Base-by-base conservation (phyloP, 2,797 vertebrate species). In the Sebastolobus altivelis region DNA sequence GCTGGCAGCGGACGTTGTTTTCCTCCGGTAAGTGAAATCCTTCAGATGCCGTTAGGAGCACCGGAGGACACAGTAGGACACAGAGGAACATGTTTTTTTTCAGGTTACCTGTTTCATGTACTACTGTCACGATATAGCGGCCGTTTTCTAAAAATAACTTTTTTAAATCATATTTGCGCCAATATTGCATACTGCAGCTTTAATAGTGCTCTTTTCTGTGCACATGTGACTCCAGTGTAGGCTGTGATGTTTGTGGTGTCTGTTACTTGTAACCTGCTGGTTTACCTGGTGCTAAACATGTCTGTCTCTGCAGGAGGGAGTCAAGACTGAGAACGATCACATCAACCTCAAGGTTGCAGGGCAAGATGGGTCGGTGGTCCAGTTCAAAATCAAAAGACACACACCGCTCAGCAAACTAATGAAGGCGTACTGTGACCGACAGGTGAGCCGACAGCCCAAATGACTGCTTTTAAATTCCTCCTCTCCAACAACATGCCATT, bases 301-400 rank as follows among this genome's bases (percentile, higher is more conserved):
- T 55, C 59, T 86, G 20, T 71, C 4, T 77, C 56, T 73, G 25
- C 91, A 97, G 98, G 97, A 98, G 93, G 96, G 97, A 77, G 97
- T 98, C 70, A 97, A 98, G 94, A 97, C 97, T 0, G 97, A 98
- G 95, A 98, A 97, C 0, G 97, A 99, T 63, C 97, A 97, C 94
- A 98, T 99, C 94, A 98, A 97, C 89, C 95, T 99, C 70, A 99
- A 98, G 91, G 98, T 98, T 88, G 97, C 96, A 0, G 97, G 97
- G 20, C 97, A 98, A 89, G 98, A 98, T 80, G 97, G 98, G 35
- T 98, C 98, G 0, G 97, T 98, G 91, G 97, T 98, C 92, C 97
- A 97, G 92, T 99, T 99, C 89, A 97, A 99, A 93, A 98, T 98
- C 87, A 99, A 98, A 93, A 95, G 97, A 83, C 98, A 98, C 94